Evolutionary conservation across 2,113 vertebrate genomes (phyloP), one percentile per base, ranked within the genome.

Genomic region (Entosphenus tridentatus): DNA sequence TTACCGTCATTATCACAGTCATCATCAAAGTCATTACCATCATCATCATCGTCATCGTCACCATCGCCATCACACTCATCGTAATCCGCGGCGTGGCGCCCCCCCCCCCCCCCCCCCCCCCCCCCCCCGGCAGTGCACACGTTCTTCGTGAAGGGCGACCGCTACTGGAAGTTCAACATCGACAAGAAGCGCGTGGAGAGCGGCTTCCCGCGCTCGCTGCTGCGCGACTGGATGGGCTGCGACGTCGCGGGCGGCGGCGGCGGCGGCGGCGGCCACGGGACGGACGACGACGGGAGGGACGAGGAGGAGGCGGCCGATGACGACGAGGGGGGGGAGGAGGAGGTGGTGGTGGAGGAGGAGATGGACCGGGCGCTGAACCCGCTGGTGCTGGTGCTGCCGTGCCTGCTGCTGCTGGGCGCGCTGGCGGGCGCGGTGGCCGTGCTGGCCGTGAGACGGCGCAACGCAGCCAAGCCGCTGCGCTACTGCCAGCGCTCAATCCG

Each of bases 161-260:
- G 83, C 70, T 92, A 87, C 77, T 92, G 88, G 88, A 88, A 89
- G 76, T 92, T 88, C 75, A 88, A 87, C 78, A 92, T 89, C 76
- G 83, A 89, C 77, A 81, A 87, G 75, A 78, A 88, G 78, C 87
- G 83, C 75, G 87, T 89, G 67, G 86, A 89, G 75, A 80, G 86
- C 0, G 88, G 88, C 57, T 90, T 82, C 75, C 88, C 88, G 69
- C 89, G 87, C 73, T 92, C 88, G 0, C 83, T 84, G 56, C 78
- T 92, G 57, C 79, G 77, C 8, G 83, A 86, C 77, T 90, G 86
- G 86, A 86, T 92, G 84, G 85, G 86, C 76, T 92, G 88, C 56
- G 77, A 76, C 0, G 84, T 78, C 9, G 80, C 72, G 70, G 39
- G 13, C 5, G 18, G 8, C 11, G 68, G 74, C 74, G n/a, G n/a